phyloP scores from a whole-genome alignment of 2,113 vertebrate species.

The Calonectris borealis region DNA sequence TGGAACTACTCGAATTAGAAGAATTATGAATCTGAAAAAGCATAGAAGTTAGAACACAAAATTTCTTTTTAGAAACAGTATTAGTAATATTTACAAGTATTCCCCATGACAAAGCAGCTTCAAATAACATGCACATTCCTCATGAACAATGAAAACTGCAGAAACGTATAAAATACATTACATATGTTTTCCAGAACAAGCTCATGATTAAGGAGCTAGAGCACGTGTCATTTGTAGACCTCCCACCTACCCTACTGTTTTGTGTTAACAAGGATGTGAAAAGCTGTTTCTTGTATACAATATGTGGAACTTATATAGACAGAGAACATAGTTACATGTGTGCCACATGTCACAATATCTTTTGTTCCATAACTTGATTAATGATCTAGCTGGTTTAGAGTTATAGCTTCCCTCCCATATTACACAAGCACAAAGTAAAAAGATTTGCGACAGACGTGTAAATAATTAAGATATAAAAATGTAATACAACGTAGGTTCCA shows the following conservation, averaged over 20 bases:
- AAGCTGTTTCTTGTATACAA: neutral
- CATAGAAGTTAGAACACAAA: neutral
- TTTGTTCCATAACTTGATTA: neutral
- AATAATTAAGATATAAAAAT: neutral
- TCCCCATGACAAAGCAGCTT: neutral
- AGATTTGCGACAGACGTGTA: neutral
- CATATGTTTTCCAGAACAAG: slow-evolving; percentile 11
- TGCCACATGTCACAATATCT: neutral
- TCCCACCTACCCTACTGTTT: neutral
- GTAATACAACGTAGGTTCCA: neutral
- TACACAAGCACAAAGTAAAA: neutral
- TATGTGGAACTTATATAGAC: neutral
- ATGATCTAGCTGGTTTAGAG: neutral
- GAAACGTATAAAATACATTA: slow-evolving; percentile 17
- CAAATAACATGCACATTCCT: neutral
- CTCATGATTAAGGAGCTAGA: slow-evolving; percentile 14
- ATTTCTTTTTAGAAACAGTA: neutral
- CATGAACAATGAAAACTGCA: neutral
- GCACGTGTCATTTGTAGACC: neutral
- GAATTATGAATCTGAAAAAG: neutral
- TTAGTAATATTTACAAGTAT: neutral
- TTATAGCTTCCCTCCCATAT: neutral
- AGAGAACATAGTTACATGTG: neutral
- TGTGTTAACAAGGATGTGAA: neutral
- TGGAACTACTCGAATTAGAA: neutral